Base-by-base conservation (phyloP, 2,113 vertebrate genomes). In the Pipa parva region DNA sequence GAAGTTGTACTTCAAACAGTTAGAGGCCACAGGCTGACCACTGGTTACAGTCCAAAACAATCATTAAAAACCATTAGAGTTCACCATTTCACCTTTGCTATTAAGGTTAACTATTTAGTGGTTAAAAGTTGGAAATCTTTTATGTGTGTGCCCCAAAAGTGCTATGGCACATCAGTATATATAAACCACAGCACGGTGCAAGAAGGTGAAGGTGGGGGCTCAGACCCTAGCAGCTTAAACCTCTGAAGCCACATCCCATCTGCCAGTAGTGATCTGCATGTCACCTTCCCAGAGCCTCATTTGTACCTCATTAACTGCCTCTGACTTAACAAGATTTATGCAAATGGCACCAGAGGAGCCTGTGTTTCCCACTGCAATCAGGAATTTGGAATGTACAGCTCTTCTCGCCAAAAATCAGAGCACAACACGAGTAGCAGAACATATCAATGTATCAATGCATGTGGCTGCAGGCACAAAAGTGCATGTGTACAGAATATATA, bases 301-400 rank as follows among this genome's bases (percentile, higher is more conserved):
- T 91, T 91, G 89, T 92, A 90, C 90, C 89, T 90, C 91, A 92
- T 92, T 92, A 92, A 91, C 90, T 84, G 88, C 89, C 88, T 89
- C 88, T 88, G 90, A 93, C 87, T 90, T 89, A 91, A 89, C 89
- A 89, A 90, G 89, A 90, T 90, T 89, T 89, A 92, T 91, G 89
- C 87, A 92, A 92, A 92, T 90, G 85, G 85, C 84, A 87, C 90
- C 81, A 79, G 69, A 84, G 91, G 88, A 85, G 81, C 83, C 80
- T 79, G 84, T 75, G 84, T 79, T 87, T 87, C 89, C 88, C 84
- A 87, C 87, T 82, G 88, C 89, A 89, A 88, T 90, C 89, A 89
- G 87, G 87, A 83, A 84, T 88, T 89, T 88, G 87, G 87, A 87
- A 87, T 81, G 87, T 88, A 85, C 88, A 85, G 84, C 83, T 89